Conservation (phyloP, 2,888 invertebrate species). For the Proisotoma minuta region DNA sequence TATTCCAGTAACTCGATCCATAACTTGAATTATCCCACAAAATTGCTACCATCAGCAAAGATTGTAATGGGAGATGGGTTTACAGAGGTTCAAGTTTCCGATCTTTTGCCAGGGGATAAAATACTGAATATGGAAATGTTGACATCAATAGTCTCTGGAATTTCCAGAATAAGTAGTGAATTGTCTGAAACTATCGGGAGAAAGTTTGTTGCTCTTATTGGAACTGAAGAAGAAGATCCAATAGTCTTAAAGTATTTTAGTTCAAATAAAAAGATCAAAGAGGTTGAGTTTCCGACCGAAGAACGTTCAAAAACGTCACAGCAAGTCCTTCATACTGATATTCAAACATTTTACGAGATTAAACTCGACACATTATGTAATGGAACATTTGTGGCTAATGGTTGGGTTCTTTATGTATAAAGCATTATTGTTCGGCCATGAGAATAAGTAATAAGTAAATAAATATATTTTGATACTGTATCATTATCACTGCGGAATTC, state of each 20-base stretch:
- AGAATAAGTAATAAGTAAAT: too few species aligned
- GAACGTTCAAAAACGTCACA: not conserved
- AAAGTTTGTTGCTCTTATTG: not conserved
- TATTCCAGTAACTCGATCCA: not conserved
- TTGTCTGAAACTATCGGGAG: not conserved
- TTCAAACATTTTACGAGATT: too few species aligned
- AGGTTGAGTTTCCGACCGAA: constrained; percentile 7
- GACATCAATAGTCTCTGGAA: not conserved
- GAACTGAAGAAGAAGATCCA: not conserved
- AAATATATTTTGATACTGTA: too few species aligned
- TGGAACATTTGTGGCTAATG: constrained; percentile 20
- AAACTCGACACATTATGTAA: too few species aligned
- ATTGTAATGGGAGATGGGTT: not conserved
- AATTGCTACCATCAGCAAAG: not conserved
- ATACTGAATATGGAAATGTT: not conserved
- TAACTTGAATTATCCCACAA: not conserved
- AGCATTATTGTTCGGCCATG: too few species aligned
- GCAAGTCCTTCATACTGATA: not conserved
- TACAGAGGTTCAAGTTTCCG: not conserved
- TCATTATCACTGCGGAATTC: too few species aligned
- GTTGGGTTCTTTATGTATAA: too few species aligned
- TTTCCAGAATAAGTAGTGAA: not conserved
- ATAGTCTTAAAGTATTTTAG: not conserved
- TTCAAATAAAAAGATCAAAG: not conserved
- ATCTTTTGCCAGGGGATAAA: not conserved